phyloP scores from a whole-genome alignment of 2,888 invertebrate species.

The Ectemnius lituratus region DNA sequence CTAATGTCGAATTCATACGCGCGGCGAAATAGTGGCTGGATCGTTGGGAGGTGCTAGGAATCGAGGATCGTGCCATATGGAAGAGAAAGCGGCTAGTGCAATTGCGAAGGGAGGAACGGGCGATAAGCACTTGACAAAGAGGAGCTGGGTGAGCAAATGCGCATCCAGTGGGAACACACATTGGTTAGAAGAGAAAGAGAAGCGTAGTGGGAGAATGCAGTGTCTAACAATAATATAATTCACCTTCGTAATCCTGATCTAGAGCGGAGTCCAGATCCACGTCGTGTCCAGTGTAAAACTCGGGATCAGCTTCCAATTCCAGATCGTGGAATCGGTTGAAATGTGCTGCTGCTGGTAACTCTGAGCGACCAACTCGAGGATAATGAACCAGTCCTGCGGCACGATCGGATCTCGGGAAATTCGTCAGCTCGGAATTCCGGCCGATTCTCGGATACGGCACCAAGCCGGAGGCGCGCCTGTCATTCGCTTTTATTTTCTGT shows the following conservation, averaged over 20 bases:
- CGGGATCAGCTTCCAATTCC: slow-evolving; percentile 42
- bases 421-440: slow-evolving; percentile 59
- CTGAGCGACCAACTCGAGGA: slow-evolving; percentile 68
- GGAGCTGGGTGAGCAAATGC: not conserved
- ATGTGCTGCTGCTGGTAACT: slow-evolving; percentile 31
- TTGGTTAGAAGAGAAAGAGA: too few species aligned
- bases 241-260: slow-evolving; percentile 60
- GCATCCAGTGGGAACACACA: not conserved
- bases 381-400: slow-evolving; percentile 59
- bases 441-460: slow-evolving; percentile 69
- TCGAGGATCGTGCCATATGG: not conserved
- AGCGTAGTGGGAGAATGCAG: too few species aligned
- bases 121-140: not conserved
- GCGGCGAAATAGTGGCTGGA: slow-evolving; percentile 1
- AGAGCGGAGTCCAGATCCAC: slow-evolving; percentile 35
- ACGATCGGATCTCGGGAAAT: slow-evolving; percentile 60
- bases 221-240: slow-evolving; percentile 18
- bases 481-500: slow-evolving; percentile 57
- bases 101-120: not conserved
- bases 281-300: slow-evolving; percentile 41
- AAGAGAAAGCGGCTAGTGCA: not conserved
- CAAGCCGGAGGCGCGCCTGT: slow-evolving; percentile 65
- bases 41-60: not conserved
- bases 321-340: slow-evolving; percentile 43
- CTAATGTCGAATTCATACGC: slow-evolving; percentile 3